Conservation (phyloP, 1,140 invertebrate species). For the Aricia agestis region DNA sequence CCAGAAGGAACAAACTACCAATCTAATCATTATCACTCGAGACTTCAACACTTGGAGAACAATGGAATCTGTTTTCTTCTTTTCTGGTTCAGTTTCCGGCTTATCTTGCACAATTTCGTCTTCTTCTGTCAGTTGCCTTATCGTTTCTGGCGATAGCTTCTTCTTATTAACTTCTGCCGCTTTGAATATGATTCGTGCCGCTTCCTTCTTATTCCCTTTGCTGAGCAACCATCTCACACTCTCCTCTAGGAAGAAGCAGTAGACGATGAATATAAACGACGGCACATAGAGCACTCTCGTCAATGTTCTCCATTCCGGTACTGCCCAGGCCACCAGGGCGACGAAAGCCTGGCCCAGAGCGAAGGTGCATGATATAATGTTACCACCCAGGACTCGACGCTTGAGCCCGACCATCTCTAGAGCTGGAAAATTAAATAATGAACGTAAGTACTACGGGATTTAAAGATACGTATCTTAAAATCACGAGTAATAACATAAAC, state of each 20-base stretch:
- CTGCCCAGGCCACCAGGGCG: slow-evolving; percentile 81
- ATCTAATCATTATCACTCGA: slow-evolving; percentile 77
- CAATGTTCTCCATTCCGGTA: slow-evolving; percentile 81
- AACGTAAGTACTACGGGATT: not conserved
- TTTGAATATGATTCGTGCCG: slow-evolving; percentile 77
- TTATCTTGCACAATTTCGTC: slow-evolving; percentile 22
- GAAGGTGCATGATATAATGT: slow-evolving; percentile 83
- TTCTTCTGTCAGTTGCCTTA: slow-evolving; percentile 49
- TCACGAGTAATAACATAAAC: no score
- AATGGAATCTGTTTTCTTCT: slow-evolving; percentile 29
- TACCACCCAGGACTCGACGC: slow-evolving; percentile 83
- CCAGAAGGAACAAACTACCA: slow-evolving; percentile 82
- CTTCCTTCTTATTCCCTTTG: slow-evolving; percentile 81
- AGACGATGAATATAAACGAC: slow-evolving; percentile 79
- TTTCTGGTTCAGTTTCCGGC: not conserved
- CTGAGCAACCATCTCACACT: slow-evolving; percentile 77
- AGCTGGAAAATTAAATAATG: slow-evolving; percentile 71
- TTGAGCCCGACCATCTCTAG: slow-evolving; percentile 86
- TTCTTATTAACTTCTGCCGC: slow-evolving; percentile 80
- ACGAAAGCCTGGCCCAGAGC: slow-evolving; percentile 83
- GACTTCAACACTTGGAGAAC: slow-evolving; percentile 76
- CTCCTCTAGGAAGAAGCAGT: slow-evolving; percentile 80
- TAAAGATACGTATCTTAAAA: no score
- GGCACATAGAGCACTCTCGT: slow-evolving; percentile 52
- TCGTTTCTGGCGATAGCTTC: slow-evolving; percentile 46